Conservation (phyloP, 2,797 vertebrate species). For the Tenualosa thibaudeaui region DNA sequence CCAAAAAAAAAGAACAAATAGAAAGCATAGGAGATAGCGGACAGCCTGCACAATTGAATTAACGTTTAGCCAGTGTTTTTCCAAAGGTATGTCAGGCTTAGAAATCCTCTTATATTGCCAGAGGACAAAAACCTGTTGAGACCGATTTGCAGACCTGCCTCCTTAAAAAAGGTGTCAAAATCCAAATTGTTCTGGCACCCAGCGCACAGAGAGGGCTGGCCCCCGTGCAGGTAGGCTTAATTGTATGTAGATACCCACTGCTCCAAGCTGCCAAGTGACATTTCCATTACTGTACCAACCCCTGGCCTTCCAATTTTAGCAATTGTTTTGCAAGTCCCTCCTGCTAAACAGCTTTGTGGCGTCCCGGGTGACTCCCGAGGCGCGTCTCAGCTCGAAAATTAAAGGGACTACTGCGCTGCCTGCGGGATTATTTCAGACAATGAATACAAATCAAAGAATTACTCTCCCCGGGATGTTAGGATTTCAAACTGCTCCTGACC, state of each 20-base stretch:
- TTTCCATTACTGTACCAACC: constrained; percentile 49
- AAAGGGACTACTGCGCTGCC: constrained; percentile 30
- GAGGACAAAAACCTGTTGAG: constrained; percentile 42
- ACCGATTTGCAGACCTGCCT: constrained; percentile 31
- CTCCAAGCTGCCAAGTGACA: constrained; percentile 45
- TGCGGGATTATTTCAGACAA: constrained; percentile 31
- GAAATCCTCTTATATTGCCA: constrained; percentile 23
- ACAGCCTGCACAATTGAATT: constrained; percentile 42
- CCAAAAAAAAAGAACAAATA: neutral
- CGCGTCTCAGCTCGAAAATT: constrained; percentile 37
- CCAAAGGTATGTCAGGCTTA: constrained; percentile 22
- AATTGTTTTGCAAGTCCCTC: constrained; percentile 19
- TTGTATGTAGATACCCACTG: constrained; percentile 40
- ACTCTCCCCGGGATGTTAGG: constrained; percentile 25
- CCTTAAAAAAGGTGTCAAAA: constrained; percentile 42
- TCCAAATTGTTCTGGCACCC: constrained; percentile 44
- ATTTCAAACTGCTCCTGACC: constrained; percentile 32
- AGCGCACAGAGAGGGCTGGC: constrained; percentile 35
- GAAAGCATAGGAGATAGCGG: neutral
- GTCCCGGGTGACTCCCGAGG: constrained; percentile 28
- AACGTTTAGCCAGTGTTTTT: constrained; percentile 32
- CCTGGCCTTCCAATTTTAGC: constrained; percentile 36
- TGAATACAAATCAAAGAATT: constrained; percentile 32
- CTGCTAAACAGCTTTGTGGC: constrained; percentile 12
- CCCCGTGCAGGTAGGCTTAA: constrained; percentile 50